These are phyloP conservation scores for Coendou prehensilis DNA, from an alignment of 2,797 vertebrate genomes.

Conservation along the genomic window DNA sequence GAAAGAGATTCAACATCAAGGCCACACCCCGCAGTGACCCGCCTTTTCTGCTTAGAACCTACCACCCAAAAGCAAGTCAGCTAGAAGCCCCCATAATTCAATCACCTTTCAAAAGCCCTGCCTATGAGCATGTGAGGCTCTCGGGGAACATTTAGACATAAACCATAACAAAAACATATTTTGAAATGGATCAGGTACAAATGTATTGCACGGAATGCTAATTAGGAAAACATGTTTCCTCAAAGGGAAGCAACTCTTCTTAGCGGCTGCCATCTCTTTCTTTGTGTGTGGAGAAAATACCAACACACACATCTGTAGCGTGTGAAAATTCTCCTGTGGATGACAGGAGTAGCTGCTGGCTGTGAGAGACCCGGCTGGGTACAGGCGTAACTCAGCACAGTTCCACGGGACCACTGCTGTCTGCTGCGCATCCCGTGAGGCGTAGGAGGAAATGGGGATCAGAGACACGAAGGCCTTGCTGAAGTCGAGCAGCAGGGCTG, in stretches of 20 bases:
- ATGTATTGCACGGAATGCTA: not conserved
- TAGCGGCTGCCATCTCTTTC: not conserved
- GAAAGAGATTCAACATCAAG: not conserved
- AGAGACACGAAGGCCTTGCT: not conserved
- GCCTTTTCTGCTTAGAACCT: not conserved
- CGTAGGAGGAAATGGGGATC: not conserved
- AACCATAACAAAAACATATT: not conserved
- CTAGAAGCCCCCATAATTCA: not conserved
- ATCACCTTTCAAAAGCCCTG: not conserved
- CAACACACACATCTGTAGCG: rapidly evolving
- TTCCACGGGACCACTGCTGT: too few relatives aligned
- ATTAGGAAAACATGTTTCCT: rapidly evolving
- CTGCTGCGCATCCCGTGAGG: not conserved
- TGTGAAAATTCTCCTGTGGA: too few relatives aligned
- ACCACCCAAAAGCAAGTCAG: not conserved
- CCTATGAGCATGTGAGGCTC: not conserved
- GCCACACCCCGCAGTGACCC: not conserved
- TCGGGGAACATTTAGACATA: not conserved
- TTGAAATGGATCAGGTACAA: not conserved
- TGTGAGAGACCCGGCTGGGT: not conserved
- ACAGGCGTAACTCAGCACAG: too few relatives aligned
- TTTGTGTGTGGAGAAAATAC: not conserved
- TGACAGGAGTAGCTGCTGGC: not conserved
- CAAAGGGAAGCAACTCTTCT: not conserved
- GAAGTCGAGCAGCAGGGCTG: not conserved